Conservation (phyloP, 2,888 invertebrate genomes). For the Tetheella fluctuosa region DNA sequence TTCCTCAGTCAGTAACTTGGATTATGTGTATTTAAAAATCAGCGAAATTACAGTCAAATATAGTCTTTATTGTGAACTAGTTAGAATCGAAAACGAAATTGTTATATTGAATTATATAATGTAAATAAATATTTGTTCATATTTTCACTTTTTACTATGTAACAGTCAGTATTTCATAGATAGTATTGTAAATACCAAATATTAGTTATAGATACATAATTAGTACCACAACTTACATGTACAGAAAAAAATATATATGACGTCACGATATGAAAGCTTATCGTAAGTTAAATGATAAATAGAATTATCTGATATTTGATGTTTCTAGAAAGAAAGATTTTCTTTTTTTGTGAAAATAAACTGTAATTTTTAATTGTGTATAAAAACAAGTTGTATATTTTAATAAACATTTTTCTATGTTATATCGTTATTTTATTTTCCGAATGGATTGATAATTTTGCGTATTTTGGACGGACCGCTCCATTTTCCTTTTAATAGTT, state of each 20-base stretch:
- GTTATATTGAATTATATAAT: background rate
- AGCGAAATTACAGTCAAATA: background rate
- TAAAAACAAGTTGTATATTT: background rate
- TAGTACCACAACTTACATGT: background rate
- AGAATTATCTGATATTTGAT: too few relatives aligned
- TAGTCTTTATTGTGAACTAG: background rate
- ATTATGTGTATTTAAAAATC: background rate
- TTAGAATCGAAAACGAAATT: too few relatives aligned
- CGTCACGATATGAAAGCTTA: background rate
- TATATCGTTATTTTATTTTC: constrained; percentile 26
- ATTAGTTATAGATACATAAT: constrained; percentile 5
- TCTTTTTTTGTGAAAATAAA: background rate
- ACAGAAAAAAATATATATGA: too few relatives aligned
- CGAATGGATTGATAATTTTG: constrained; percentile 72
- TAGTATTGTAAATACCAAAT: constrained; percentile 12
- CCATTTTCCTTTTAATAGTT: constrained; percentile 92
- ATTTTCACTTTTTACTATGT: background rate
- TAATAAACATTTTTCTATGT: constrained; percentile 8
- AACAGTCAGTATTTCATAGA: constrained; percentile 5
- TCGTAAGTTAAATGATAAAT: too few relatives aligned
- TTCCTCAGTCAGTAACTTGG: background rate
- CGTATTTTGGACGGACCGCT: constrained; percentile 87
- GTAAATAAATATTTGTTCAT: background rate
- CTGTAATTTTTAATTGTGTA: background rate
- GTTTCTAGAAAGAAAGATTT: too few relatives aligned